These are phyloP conservation scores for Acromyrmex heyeri DNA, from an alignment of 1,140 invertebrate species.

Conservation along the genomic window DNA sequence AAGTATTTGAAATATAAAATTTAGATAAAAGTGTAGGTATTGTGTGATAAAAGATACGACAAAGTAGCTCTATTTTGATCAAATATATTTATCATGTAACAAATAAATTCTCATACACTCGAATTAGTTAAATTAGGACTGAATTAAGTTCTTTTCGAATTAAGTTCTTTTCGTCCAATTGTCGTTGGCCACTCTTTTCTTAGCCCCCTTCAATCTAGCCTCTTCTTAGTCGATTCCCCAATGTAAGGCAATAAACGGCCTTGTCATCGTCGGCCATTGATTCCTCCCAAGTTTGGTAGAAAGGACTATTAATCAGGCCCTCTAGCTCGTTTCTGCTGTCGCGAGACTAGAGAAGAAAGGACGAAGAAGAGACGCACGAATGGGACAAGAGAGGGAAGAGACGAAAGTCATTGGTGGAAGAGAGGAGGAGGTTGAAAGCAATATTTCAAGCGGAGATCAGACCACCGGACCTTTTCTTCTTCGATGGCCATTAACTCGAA, in stretches of 20 bases:
- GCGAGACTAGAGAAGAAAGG: slow-evolving; percentile 41
- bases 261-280: slow-evolving; percentile 59
- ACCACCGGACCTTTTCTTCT: slow-evolving; percentile 68
- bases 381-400: neutral
- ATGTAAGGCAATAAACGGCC: slow-evolving; percentile 49
- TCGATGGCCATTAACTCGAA: slow-evolving; percentile 76
- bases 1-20: neutral
- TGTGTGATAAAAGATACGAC: neutral
- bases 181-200: slow-evolving; percentile 10
- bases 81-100: neutral
- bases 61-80: neutral
- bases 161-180: slow-evolving; percentile 18
- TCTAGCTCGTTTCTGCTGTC: slow-evolving; percentile 43
- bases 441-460: slow-evolving; percentile 75
- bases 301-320: slow-evolving; percentile 56
- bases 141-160: slow-evolving; percentile 18
- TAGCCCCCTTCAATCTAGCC: neutral
- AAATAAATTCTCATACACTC: neutral
- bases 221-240: slow-evolving; percentile 20
- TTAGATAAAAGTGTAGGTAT: neutral
- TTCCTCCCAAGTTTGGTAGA: slow-evolving; percentile 52
- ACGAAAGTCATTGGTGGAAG: slow-evolving; percentile 31
- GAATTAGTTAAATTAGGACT: slow-evolving; percentile 25
- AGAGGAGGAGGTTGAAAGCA: neutral
- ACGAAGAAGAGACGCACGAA: slow-evolving; percentile 33